phyloP scores from a whole-genome alignment of 2,113 vertebrate species.

The Cochlearius cochlearius region DNA sequence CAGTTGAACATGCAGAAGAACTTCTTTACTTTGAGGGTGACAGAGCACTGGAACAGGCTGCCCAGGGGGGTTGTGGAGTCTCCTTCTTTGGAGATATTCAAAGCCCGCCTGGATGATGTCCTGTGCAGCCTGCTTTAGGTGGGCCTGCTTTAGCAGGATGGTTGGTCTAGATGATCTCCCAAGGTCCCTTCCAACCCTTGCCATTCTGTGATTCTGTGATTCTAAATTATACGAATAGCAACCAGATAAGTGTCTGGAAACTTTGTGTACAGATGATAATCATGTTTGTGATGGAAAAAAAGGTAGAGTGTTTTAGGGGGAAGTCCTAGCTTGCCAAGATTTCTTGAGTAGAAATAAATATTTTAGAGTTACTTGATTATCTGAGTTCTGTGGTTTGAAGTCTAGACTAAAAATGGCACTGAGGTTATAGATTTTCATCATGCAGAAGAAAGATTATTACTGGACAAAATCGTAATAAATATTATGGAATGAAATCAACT shows the following conservation, averaged over 20 bases:
- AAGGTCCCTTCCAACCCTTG: too few relatives aligned
- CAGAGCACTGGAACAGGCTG: too few relatives aligned
- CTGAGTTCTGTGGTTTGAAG: background rate
- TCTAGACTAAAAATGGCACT: background rate
- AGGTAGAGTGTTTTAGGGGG: accelerated
- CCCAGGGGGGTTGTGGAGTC: too few relatives aligned
- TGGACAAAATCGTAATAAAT: background rate
- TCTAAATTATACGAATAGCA: background rate
- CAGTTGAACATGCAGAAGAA: too few relatives aligned
- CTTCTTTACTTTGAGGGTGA: too few relatives aligned
- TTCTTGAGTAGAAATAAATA: background rate
- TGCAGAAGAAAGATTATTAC: background rate
- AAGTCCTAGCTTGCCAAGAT: background rate
- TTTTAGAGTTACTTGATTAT: background rate
- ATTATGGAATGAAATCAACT: background rate
- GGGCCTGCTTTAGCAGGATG: too few relatives aligned
- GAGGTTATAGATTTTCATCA: background rate
- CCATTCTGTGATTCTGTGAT: too few relatives aligned
- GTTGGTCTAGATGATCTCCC: too few relatives aligned
- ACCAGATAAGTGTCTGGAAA: background rate
- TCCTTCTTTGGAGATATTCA: too few relatives aligned
- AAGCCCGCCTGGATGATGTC: too few relatives aligned
- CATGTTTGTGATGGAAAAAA: background rate
- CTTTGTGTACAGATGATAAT: background rate
- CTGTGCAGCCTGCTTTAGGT: too few relatives aligned